Conservation (phyloP, 2,797 vertebrate genomes). For the Sebastes baramenuke region DNA sequence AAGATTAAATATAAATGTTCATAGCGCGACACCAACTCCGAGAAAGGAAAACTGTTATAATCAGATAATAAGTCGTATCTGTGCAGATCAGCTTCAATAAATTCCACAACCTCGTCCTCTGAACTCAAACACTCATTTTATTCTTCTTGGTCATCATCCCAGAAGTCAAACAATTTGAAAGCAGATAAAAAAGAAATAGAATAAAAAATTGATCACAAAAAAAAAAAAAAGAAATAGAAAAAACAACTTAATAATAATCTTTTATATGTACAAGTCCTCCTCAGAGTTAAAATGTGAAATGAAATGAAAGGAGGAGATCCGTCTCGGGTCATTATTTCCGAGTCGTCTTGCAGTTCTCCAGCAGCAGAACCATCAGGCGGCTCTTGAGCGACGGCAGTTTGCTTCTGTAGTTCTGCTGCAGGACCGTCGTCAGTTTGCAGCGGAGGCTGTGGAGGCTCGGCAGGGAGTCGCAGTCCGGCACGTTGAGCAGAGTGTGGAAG, state of each 20-base stretch:
- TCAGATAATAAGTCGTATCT: too few relatives aligned
- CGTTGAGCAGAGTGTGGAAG: constrained; percentile 89
- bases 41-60: too few relatives aligned
- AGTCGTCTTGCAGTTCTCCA: constrained; percentile 71
- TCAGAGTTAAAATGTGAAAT: too few relatives aligned
- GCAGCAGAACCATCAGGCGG: constrained; percentile 87
- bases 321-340: constrained; percentile 1
- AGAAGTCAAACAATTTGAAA: background rate
- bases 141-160: background rate
- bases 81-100: background rate
- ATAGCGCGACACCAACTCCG: background rate
- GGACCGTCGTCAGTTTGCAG: constrained; percentile 70
- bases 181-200: background rate
- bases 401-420: constrained; percentile 81
- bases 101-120: background rate
- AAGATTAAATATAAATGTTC: background rate
- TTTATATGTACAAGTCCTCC: too few relatives aligned
- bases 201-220: too few relatives aligned
- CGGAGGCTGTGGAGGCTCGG: constrained; percentile 81
- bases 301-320: background rate
- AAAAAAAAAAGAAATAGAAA: too few relatives aligned
- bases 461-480: constrained; percentile 80
- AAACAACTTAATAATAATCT: background rate
- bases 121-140: background rate
- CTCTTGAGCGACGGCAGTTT: constrained; percentile 86